Base-by-base conservation (phyloP, 1,140 invertebrate genomes). In the Bilobella aurantiaca region DNA sequence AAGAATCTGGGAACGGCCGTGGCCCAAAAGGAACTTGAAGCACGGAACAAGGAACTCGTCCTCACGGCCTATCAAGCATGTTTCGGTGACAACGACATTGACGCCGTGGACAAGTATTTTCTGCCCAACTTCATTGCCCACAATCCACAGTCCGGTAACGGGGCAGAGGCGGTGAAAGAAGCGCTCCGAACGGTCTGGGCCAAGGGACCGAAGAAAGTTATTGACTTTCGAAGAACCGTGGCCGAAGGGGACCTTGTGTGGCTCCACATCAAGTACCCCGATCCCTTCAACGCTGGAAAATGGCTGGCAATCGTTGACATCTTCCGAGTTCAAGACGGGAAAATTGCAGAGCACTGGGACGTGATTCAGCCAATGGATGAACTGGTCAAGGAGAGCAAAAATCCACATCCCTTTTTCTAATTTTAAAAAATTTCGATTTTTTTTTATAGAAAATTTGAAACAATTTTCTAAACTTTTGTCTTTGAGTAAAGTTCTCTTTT, bases 321-420 rank as follows among this genome's bases (percentile, higher is more conserved):
- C 25, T 56, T n/a, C 23, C 49, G 49, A 14, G 25, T 56, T 12
- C 12, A 56, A 25, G 23, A 56, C 23, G 49, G 49, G 25, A 56
- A 27, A 58, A 27, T 58, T 8, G 23, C 28, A 28, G 28, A 29
- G 57, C 28, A 27, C 14, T 61, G 64, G 63, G 23, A 58, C 59
- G 49, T 56, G 49, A 5, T 56, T 56, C 49, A 56, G 25, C 34
- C 34, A 18, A 42, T 42, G 8, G 34, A 42, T 42, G 25, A 56
- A 8, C 14, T 56, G 49, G 14, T 25, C 14, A 56, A 14, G 14
- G 23, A 56, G 12, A n/a, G 14, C 49, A 5, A 56, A 25, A 56
- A 56, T 23, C 49, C 49, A 56, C 49, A 56, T 23, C 14, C 49
- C 5, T n/a, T 56, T 14, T 56, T 56, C 21, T 56, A 56, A 56